A percentile compares a stretch with the other conserved stretches of the same genome.
These are phyloP conservation scores for Hippopotamyrus pictus DNA, from an alignment of 2,797 vertebrate species.

Conservation along the genomic window DNA sequence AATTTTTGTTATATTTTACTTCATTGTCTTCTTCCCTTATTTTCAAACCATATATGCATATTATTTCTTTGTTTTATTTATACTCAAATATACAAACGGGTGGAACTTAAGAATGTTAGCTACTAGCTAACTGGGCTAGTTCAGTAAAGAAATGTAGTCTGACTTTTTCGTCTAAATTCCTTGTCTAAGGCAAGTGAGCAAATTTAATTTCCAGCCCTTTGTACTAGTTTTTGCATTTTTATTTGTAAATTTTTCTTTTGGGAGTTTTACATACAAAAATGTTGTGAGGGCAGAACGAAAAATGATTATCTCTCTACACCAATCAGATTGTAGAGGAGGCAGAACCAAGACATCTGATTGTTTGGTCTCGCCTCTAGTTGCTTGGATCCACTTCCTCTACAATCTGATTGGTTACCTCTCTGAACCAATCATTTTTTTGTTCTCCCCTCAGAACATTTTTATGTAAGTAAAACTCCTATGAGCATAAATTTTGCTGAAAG, in stretches of 20 bases:
- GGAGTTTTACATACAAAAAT: neutral
- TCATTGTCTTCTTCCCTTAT: neutral
- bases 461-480: neutral
- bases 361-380: neutral
- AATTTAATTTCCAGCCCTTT: neutral
- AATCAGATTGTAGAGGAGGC: neutral
- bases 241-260: neutral
- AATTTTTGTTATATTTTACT: slow-evolving; percentile 17
- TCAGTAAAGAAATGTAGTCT: neutral
- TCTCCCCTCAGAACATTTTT: neutral
- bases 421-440: neutral
- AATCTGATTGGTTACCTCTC: neutral
- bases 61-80: neutral
- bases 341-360: neutral
- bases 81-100: neutral
- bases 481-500: neutral
- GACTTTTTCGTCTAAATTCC: neutral
- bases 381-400: neutral
- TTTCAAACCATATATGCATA: neutral
- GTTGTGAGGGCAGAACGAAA: neutral
- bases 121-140: neutral
- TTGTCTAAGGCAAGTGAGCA: neutral
- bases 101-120: neutral
- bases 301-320: neutral
- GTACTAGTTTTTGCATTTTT: neutral